Evolutionary conservation across 2,888 invertebrate species (phyloP), one percentile per base, ranked within the genome.

Genomic region (Pachliopta kotzebuea): DNA sequence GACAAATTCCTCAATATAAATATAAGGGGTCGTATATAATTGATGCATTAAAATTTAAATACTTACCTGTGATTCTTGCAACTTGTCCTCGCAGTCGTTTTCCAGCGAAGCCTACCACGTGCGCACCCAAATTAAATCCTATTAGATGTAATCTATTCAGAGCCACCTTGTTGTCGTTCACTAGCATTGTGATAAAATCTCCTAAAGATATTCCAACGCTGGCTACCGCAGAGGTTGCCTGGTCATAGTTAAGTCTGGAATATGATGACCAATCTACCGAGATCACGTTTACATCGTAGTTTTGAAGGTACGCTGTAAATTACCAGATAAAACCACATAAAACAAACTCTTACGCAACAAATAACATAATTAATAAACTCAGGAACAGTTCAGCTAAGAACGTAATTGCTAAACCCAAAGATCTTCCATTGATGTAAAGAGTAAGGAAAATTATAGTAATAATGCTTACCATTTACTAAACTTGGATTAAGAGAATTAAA

Each of bases 51-150:
- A n/a, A n/a, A 45, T n/a, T 7, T 18, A 45, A 58, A 54, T 42
- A 20, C 60, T 71, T 75, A 85, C 87, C 87, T 65, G 87, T 86
- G 42, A 87, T 84, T 64, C 86, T 81, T 7, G 76, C 79, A 8
- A 80, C 75, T 24, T 60, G 14, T 18, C 75, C 74, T 0, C 65
- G 53, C 1, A 76, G 52, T 4, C 14, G 7, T 69, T 84, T 75
- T 4, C 80, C 83, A 56, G 81, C 72, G 24, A 74, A 75, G 0
- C 86, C 86, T 50, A 75, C 83, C 8, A 83, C 70, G 58, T 87
- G 86, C 8, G 86, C 86, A 20, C 87, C 86, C 2, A 86, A 78
- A 56, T 77, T 72, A 62, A 86, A 87, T 0, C 86, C 87, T 2
- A 86, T 76, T 6, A 87, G 57, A 56, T 86, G 86, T 14, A 83